Evolutionary conservation across 37 sponge, comb jelly and placozoan species (phyloP).

Genomic region (Geodia barretti): DNA sequence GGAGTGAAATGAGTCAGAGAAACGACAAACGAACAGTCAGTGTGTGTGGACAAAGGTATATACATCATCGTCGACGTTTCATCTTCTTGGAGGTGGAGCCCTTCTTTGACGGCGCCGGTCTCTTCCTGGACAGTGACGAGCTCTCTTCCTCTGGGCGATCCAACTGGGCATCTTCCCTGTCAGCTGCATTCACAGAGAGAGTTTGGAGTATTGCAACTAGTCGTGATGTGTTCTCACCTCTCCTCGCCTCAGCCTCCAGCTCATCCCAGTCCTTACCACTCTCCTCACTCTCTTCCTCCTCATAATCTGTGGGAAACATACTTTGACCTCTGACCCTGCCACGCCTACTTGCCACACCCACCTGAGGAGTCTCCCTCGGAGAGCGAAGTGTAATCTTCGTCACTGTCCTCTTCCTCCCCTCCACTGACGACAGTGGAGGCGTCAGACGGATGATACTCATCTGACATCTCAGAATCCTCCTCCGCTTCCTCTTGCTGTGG

Average conservation of each 20-base stretch:
- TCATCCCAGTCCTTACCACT: constrained; percentile 98
- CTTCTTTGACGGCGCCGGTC: not conserved
- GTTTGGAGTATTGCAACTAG: not conserved
- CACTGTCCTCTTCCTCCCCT: constrained; percentile 50
- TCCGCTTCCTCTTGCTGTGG: constrained; percentile 36
- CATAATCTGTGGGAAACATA: constrained; percentile 21
- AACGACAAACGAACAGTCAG: too few species aligned
- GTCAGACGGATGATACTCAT: constrained; percentile 47
- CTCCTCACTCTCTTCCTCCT: constrained; percentile 72
- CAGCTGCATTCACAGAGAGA: not conserved
- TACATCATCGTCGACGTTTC: not conserved
- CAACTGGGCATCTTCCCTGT: not conserved
- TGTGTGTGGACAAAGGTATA: too few species aligned
- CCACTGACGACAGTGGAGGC: not conserved
- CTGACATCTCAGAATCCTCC: constrained; percentile 30
- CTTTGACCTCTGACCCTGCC: not conserved
- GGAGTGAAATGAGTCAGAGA: too few species aligned
- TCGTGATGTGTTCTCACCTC: constrained; percentile 48
- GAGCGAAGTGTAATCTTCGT: constrained; percentile 78
- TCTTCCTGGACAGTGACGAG: not conserved
- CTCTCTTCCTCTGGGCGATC: not conserved
- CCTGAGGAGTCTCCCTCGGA: constrained; percentile 51
- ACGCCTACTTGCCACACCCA: not conserved
- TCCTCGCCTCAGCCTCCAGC: constrained; percentile 90
- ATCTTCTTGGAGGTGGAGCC: not conserved